Percentiles rank a stretch among this genome's conserved stretches.
phyloP scores from a whole-genome alignment of 2,797 vertebrate species.

The Acanthurus tractus region DNA sequence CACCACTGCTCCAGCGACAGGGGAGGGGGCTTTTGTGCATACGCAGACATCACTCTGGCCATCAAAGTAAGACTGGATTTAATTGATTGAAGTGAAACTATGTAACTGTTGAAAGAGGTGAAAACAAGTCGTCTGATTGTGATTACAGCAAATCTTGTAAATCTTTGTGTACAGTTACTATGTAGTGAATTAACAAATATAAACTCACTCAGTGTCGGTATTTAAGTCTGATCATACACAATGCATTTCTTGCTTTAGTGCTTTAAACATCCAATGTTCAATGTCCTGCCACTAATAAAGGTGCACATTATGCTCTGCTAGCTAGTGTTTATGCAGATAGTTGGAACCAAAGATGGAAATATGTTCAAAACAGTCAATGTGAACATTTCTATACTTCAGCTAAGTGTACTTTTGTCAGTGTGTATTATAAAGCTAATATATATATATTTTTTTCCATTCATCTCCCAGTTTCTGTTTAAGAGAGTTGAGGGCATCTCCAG shows the following conservation, averaged over 20 bases:
- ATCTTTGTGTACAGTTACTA: too few relatives aligned
- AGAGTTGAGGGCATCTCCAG: slow-evolving; percentile 91
- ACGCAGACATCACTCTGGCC: slow-evolving; percentile 94
- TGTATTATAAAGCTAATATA: slow-evolving; percentile 7
- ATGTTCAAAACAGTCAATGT: not conserved
- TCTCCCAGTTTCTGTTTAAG: slow-evolving; percentile 93
- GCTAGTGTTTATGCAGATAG: not conserved
- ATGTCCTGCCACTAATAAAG: not conserved
- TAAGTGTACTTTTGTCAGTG: not conserved
- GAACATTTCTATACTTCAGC: not conserved
- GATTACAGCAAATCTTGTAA: too few relatives aligned
- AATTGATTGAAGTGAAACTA: not conserved
- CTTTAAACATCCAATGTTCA: not conserved
- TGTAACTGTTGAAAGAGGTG: not conserved
- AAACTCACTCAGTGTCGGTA: too few relatives aligned
- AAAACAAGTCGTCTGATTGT: too few relatives aligned
- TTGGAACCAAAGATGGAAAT: not conserved
- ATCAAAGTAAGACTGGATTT: slow-evolving; percentile 88
- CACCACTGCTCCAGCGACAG: slow-evolving; percentile 96
- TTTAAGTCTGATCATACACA: not conserved
- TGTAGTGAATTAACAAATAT: too few relatives aligned
- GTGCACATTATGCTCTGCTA: not conserved
- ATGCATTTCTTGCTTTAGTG: not conserved
- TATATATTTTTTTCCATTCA: slow-evolving; percentile 19
- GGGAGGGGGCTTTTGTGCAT: slow-evolving; percentile 97